Percentiles rank a stretch among this genome's conserved stretches.
Conservation (phyloP, 2,888 invertebrate genomes). For the Caenorhabditis panamensis region DNA sequence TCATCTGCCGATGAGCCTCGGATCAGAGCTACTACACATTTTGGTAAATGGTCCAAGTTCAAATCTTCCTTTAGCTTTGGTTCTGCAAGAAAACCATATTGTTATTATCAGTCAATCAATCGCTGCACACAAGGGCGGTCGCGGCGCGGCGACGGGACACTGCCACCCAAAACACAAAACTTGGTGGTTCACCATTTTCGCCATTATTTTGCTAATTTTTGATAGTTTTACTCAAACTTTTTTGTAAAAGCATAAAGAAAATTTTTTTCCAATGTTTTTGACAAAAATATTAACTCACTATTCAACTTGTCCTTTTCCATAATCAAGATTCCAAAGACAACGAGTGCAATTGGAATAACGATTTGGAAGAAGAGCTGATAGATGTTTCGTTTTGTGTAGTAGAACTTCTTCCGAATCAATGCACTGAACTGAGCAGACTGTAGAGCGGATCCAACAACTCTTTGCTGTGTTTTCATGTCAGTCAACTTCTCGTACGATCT, state of each 20-base stretch:
- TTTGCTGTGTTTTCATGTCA: neutral
- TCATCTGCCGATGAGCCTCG: neutral
- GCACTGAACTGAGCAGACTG: neutral
- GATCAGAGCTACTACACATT: constrained; percentile 20
- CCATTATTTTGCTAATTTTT: too few species aligned
- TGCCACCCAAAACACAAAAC: too few species aligned
- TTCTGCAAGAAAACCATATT: constrained; percentile 14
- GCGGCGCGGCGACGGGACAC: too few species aligned
- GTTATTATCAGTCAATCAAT: too few species aligned
- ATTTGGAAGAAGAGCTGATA: constrained; percentile 21
- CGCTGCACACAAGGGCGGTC: too few species aligned
- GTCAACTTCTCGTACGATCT: neutral
- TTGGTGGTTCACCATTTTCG: too few species aligned
- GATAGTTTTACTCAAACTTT: too few species aligned
- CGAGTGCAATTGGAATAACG: neutral
- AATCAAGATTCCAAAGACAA: constrained; percentile 8
- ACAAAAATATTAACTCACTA: too few species aligned
- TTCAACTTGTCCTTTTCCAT: neutral
- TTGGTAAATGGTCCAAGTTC: constrained; percentile 6
- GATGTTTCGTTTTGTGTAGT: constrained; percentile 17
- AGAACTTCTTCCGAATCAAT: constrained; percentile 17
- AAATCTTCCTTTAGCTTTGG: neutral
- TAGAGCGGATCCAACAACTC: constrained; percentile 3
- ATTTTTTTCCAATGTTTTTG: too few species aligned
- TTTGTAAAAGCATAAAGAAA: too few species aligned